Base-by-base conservation (phyloP, 2,113 vertebrate genomes). In the Macquaria australasica region DNA sequence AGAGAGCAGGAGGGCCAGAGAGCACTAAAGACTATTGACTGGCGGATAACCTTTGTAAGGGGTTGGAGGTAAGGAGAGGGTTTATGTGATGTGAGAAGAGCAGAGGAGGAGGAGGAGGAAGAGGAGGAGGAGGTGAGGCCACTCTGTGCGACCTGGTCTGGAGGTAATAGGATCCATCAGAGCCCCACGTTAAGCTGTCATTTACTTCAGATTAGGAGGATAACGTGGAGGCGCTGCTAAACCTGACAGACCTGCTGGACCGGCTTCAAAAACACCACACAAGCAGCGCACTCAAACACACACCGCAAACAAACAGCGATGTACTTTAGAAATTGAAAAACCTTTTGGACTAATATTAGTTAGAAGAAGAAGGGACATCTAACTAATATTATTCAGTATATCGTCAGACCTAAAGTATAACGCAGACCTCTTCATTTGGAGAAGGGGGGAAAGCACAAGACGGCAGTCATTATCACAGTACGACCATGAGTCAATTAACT, bases 1-100 rank as follows among this genome's bases (percentile, higher is more conserved):
- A 78, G 73, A 85, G 66, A 72, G 15, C 59, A 78, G 80, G 68
- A 84, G 72, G 77, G 59, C 83, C 73, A 87, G 71, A 89, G 88
- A 87, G 90, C 86, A 88, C 81, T 92, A 91, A 92, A 90, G 88
- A 90, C 88, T 92, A 91, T 89, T 91, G 93, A 95, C 90, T 91
- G 90, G 87, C 79, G 82, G 91, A 91, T 95, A 90, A 93, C 92
- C 94, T 93, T 91, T 93, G 76, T 69, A 80, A 85, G 70, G 68
- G 80, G 81, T 87, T 79, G 81, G 72, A 81, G 72, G 78, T 76
- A 50, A 73, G 76, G 79, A 74, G 79, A 79, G 70, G 81, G 80
- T 84, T 91, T 90, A 84, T 77, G 88, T 70, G 77, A 63, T 63
- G 70, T 68, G 71, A 77, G 79, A 78, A 77, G 77, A 86, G 80